Conservation (phyloP, 2,888 invertebrate genomes). For the Heliconius erato region DNA sequence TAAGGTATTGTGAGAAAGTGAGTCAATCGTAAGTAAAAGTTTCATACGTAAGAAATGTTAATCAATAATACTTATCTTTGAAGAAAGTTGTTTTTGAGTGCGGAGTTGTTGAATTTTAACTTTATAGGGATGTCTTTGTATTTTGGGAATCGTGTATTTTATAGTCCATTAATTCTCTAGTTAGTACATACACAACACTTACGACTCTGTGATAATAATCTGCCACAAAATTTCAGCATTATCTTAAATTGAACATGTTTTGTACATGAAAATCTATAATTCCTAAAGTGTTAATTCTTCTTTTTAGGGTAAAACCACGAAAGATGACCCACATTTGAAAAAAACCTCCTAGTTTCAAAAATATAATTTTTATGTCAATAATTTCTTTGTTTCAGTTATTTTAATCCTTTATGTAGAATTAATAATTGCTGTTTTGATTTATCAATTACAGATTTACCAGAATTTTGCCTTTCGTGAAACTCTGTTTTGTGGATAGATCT, state of each 20-base stretch:
- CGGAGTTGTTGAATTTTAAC: slow-evolving; percentile 72
- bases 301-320: too few species aligned
- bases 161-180: slow-evolving; percentile 56
- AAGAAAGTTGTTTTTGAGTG: slow-evolving; percentile 56
- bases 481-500: too few species aligned
- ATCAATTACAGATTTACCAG: too few species aligned
- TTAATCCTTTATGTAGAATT: too few species aligned
- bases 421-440: too few species aligned
- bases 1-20: slow-evolving; percentile 34
- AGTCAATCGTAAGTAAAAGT: slow-evolving; percentile 40
- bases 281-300: too few species aligned
- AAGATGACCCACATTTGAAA: too few species aligned
- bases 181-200: slow-evolving; percentile 27
- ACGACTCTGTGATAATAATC: slow-evolving; percentile 20
- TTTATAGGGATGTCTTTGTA: slow-evolving; percentile 54
- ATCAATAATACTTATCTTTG: slow-evolving; percentile 56
- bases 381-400: too few species aligned
- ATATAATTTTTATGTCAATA: too few species aligned
- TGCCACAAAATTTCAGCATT: background rate
- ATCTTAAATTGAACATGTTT: background rate
- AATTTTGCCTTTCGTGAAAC: too few species aligned
- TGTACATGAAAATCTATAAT: too few species aligned
- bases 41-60: slow-evolving; percentile 59
- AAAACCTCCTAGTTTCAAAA: too few species aligned
- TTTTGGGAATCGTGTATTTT: slow-evolving; percentile 51